phyloP scores from a whole-genome alignment of 2,113 vertebrate species.

The Phylloscopus whistleri region DNA sequence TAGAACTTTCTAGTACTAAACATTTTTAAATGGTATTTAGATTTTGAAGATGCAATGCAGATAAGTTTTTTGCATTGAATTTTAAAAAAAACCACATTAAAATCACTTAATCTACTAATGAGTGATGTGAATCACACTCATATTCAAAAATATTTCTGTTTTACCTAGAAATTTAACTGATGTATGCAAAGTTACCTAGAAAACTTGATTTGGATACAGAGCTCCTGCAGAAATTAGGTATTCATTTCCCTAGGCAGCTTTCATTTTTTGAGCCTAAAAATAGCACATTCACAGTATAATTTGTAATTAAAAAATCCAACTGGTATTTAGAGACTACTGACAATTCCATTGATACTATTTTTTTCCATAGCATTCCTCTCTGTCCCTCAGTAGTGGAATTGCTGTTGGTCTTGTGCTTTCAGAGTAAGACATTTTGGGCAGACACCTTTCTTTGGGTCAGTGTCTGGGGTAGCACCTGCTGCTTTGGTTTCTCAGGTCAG shows the following conservation, averaged over 20 bases:
- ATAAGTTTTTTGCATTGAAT: background rate
- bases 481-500: background rate
- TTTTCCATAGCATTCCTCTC: background rate
- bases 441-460: background rate
- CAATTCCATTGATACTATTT: background rate
- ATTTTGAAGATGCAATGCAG: background rate
- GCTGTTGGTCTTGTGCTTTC: background rate
- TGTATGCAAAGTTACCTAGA: background rate
- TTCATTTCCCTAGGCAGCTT: background rate
- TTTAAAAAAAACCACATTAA: background rate
- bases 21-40: background rate
- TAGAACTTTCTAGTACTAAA: background rate
- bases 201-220: constrained; percentile 23
- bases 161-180: constrained; percentile 3
- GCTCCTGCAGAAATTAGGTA: background rate
- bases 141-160: background rate
- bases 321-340: background rate
- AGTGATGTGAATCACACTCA: background rate
- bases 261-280: constrained; percentile 3
- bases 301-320: constrained; percentile 3
- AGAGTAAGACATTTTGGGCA: background rate
- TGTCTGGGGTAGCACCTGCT: background rate
- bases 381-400: background rate
- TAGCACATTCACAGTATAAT: background rate
- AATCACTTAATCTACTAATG: background rate